Evolutionary conservation across 2,888 invertebrate species (phyloP).

Genomic region (Drosophila limbata): DNA sequence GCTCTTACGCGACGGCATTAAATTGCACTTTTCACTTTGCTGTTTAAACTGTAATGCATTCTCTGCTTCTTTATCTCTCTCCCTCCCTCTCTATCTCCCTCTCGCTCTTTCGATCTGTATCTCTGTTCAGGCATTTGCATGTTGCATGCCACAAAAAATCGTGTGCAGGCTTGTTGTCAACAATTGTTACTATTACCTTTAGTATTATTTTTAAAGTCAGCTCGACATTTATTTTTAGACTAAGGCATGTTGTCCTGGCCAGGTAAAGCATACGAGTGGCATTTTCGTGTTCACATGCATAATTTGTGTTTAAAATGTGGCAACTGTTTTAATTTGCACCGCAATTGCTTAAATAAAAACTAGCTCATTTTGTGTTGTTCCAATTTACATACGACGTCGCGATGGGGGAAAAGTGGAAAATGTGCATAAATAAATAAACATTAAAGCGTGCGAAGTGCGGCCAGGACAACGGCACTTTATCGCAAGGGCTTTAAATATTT

Average conservation of each 20-base stretch:
- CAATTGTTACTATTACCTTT: constrained; percentile 30
- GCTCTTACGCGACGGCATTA: constrained; percentile 31
- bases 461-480: background rate
- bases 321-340: constrained; percentile 34
- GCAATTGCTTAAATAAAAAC: constrained; percentile 21
- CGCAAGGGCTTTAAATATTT: background rate
- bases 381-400: constrained; percentile 3
- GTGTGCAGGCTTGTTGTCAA: constrained; percentile 4
- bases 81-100: background rate
- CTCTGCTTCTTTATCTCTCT: background rate
- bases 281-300: constrained; percentile 34
- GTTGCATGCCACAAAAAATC: constrained; percentile 34
- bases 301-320: constrained; percentile 28
- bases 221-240: constrained; percentile 19
- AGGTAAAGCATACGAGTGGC: constrained; percentile 3
- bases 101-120: background rate
- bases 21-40: constrained; percentile 43
- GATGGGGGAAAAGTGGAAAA: background rate
- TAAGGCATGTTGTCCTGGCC: background rate
- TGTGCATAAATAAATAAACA: constrained; percentile 12
- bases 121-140: constrained; percentile 38
- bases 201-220: constrained; percentile 29
- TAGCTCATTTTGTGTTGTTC: constrained; percentile 11
- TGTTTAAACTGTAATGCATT: constrained; percentile 32
- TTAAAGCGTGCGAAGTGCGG: background rate